Evolutionary conservation across 1,140 invertebrate species (phyloP), one percentile per base, ranked within the genome.

Genomic region (Cherax quadricarinatus): DNA sequence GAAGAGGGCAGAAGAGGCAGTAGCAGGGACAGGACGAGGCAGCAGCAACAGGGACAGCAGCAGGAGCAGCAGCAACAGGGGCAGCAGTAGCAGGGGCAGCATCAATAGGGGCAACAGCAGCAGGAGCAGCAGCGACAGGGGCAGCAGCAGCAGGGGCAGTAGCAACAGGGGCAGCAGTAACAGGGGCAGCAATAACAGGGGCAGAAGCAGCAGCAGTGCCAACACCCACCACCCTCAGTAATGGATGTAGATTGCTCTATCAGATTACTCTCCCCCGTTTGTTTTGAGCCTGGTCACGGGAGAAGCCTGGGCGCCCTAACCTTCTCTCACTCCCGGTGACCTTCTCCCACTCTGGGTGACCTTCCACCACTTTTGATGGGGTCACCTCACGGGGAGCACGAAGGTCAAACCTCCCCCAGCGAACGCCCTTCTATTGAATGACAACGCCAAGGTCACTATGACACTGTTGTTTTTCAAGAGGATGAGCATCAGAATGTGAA

Each of bases 171-270:
- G 57, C 1, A 49, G 24, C 60, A 86, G 83, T 0, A 73, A 30
- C 3, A 86, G 30, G 0, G 10, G 21, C 83, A 48, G 41, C 3
- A 86, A 12, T 24, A 48, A 41, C 5, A 86, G 60, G 16, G 48
- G 60, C 51, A 66, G 51, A 4, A 66, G 30, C 16, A 85, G 48
- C 48, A 81, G 48, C 24, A 16, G 79, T 30, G 79, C 6, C 51
- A 73, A 12, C 53, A 24, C 18, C 30, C 24, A 57, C 53, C 53
- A 57, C 53, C 89, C 83, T 16, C 41, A n/a, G 83, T 91, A 91
- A 91, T 91, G 89, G 83, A 91, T 91, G 89, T 91, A 91, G 89
- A 91, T 91, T 91, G 89, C 83, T 91, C 89, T 91, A 91, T 91
- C 89, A 85, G 82, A 91, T 91, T 91, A 91, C 89, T 73, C 49